A percentile compares a stretch with the other conserved stretches of the same genome.
Evolutionary conservation across 2,797 vertebrate genomes (phyloP).

Genomic region (Lithobates pipiens): DNA sequence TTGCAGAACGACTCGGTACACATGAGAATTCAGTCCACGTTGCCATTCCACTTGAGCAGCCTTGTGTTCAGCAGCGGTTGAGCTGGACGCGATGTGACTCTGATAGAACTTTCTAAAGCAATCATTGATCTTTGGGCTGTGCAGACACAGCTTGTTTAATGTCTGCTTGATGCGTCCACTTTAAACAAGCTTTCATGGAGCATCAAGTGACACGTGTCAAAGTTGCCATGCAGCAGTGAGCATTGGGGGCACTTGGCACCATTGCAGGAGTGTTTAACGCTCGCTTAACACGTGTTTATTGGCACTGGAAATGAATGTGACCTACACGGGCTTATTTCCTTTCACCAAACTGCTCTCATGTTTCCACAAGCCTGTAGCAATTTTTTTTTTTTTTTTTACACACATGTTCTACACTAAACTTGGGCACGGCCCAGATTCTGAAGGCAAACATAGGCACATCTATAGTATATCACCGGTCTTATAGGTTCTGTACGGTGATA

Average conservation of each 20-base stretch:
- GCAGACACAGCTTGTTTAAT: constrained; percentile 1
- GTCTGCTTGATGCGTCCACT: constrained; percentile 1
- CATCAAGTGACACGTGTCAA: constrained; percentile 1
- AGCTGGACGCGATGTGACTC: not conserved
- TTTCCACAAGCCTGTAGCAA: not conserved
- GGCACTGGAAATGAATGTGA: not conserved
- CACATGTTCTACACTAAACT: not conserved
- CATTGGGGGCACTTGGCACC: not conserved
- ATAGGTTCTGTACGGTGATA: too few relatives aligned
- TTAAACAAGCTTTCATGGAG: constrained; percentile 7
- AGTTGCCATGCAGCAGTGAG: not conserved
- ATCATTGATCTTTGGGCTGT: not conserved
- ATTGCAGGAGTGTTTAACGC: not conserved
- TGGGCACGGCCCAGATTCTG: not conserved
- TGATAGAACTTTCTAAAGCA: not conserved
- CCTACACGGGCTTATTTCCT: not conserved
- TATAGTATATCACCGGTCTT: too few relatives aligned
- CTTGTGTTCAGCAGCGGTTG: not conserved
- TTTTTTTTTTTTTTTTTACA: not conserved
- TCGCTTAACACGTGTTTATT: not conserved
- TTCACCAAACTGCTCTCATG: not conserved
- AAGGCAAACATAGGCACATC: not conserved
- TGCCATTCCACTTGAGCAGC: constrained; percentile 1
- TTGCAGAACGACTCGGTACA: not conserved
- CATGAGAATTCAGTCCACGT: not conserved